Base-by-base conservation (phyloP, 2,888 invertebrate genomes). In the Acholoe squamosa region DNA sequence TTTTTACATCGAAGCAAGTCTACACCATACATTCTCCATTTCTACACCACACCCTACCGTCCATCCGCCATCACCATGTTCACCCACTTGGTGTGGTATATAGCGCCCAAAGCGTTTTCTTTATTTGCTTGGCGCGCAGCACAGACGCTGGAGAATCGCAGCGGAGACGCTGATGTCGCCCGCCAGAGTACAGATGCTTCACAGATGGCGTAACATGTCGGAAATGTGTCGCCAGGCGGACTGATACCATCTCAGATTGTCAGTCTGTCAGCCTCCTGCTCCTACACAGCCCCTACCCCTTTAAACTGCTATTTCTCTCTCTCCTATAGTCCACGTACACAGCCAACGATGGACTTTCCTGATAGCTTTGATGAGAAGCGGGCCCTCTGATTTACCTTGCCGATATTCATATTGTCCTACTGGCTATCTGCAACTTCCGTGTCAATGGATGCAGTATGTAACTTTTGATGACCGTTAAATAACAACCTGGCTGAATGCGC, bases 181-280 rank as follows among this genome's bases (percentile, higher is more conserved):
- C 80, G 22, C 22, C 43, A 80, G 16, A n/a, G 16, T 25, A 16
- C 80, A 80, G 34, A 80, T 33, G 80, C 34, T 43, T 28, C 54
- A 86, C 86, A 52, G 86, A 86, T 86, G 86, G 52, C 86, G 86
- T 86, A 86, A 86, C 86, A 54, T 86, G 86, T 52, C 86, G 86
- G 86, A 54, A 54, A 86, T 31, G 86, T 86, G 86, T 86, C 86
- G 86, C 86, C 86, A 52, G 52, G 14, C 54, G 19, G 12, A 28
- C 54, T 16, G 86, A 86, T 86, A 86, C 54, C 86, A 86, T 86
- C 86, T 25, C 25, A 56, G 52, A 54, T 54, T 43, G 80, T 80
- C 80, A 43, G 86, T 52, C 86, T 54, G 86, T 86, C 86, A 86
- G 56, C 52, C 33, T 52, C 31, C 43, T 51, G 54, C 86, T 43